Evolutionary conservation across 2,888 invertebrate genomes (phyloP), one percentile per base, ranked within the genome.

Genomic region (Heliconius hortense): DNA sequence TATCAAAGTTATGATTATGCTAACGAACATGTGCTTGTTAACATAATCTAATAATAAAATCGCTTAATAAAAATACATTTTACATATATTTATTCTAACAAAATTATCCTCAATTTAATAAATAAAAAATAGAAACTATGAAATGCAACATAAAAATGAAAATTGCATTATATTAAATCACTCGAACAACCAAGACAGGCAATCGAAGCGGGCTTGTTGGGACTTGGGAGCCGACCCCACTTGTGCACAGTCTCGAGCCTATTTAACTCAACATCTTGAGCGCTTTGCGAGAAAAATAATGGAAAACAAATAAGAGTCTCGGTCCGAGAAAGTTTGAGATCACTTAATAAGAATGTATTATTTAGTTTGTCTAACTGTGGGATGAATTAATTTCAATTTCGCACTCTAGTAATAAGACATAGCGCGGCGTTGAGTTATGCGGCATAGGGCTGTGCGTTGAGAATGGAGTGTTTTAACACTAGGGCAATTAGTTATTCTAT

Each of bases 231-330:
- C 13, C 71, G 71, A 62, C 71, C 71, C 43, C 71, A 60, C 71
- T 71, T 62, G 43, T 71, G 43, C 62, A 69, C 31, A 62, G 71
- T 26, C 43, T 71, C 26, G 43, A 62, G 39, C 26, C 71, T 62
- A 62, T 71, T 71, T 71, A 71, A 62, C 71, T 28, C 26, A 71
- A 71, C 26, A 71, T 62, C 71, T 71, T 43, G 43, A 62, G 60
- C 60, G 62, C 62, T 76, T 35, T 71, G 73, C 73, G 62, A 59
- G 48, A 63, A 71, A 74, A 64, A 76, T 39, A 60, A 60, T 60
- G 71, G 74, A 71, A 62, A 60, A 71, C 59, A 71, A 71, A 71
- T 43, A 62, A 21, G 21, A 39, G 43, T 39, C 59, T 71, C 28
- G 43, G 28, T 21, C 24, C 21, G 26, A 60, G 62, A 43, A 21